These are phyloP conservation scores for Pharmacophagus antenor DNA, from an alignment of 2,888 invertebrate species.

Conservation along the genomic window DNA sequence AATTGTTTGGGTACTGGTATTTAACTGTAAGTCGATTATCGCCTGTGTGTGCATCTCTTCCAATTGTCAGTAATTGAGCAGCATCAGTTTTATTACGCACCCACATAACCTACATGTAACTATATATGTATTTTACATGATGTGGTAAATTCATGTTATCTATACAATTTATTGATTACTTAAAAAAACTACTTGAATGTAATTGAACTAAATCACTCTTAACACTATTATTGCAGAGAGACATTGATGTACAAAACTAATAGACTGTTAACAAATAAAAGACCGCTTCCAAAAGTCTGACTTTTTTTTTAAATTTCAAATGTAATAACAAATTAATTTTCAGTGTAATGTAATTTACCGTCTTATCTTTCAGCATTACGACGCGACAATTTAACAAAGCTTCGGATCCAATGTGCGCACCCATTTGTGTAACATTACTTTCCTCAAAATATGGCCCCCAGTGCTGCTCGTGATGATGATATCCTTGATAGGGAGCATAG, in stretches of 20 bases:
- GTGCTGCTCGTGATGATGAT: constrained; percentile 85
- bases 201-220: too few species aligned
- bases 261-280: too few species aligned
- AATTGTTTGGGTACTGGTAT: constrained; percentile 87
- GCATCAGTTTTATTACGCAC: constrained; percentile 82
- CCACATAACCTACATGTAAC: constrained; percentile 83
- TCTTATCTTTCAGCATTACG: constrained; percentile 86
- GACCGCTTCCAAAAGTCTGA: too few species aligned
- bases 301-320: too few species aligned
- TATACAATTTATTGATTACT: too few species aligned
- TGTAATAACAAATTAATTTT: too few species aligned
- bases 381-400: constrained; percentile 84
- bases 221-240: too few species aligned
- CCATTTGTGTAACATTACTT: constrained; percentile 78
- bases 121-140: too few species aligned
- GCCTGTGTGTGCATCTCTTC: constrained; percentile 82
- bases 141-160: too few species aligned
- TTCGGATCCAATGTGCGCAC: constrained; percentile 83
- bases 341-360: too few species aligned
- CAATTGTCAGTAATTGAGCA: constrained; percentile 84
- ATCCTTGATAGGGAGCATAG: constrained; percentile 72
- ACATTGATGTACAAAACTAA: too few species aligned
- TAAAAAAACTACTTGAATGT: too few species aligned
- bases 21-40: constrained; percentile 83
- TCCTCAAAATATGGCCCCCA: constrained; percentile 88